phyloP scores from a whole-genome alignment of 2,888 invertebrate species.

The Rotaria macrura region DNA sequence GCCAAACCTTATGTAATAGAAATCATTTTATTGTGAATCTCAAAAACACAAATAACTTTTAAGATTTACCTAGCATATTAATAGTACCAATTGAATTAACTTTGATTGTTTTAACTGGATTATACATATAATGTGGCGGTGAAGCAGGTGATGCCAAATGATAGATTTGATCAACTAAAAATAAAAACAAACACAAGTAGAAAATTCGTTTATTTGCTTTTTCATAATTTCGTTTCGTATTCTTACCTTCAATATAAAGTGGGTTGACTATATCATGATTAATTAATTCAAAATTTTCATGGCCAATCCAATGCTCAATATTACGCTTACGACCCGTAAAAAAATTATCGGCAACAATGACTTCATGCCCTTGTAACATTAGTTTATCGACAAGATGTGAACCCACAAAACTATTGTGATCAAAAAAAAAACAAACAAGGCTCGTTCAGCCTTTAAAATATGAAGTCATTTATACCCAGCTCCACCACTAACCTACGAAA shows the following conservation, averaged over 20 bases:
- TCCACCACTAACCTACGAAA: not conserved
- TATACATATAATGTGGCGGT: constrained; percentile 98
- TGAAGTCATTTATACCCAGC: not conserved
- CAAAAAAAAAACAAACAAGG: not conserved
- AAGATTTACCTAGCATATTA: constrained; percentile 67
- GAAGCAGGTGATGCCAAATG: constrained; percentile 97
- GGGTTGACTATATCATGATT: constrained; percentile 98
- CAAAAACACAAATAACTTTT: constrained; percentile 56
- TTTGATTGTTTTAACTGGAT: constrained; percentile 97
- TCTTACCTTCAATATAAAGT: constrained; percentile 67
- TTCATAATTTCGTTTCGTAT: no score
- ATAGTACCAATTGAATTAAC: constrained; percentile 78
- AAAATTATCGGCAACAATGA: constrained; percentile 92
- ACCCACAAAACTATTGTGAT: constrained; percentile 65
- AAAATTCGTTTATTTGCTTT: not conserved
- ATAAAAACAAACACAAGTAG: not conserved
- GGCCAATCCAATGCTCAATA: constrained; percentile 95
- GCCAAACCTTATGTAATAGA: constrained; percentile 57
- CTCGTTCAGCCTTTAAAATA: no score
- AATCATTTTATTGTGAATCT: no score
- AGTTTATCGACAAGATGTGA: constrained; percentile 88
- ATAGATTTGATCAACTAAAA: constrained; percentile 67
- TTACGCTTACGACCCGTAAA: constrained; percentile 92
- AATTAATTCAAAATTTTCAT: constrained; percentile 93
- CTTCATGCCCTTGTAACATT: constrained; percentile 86